Evolutionary conservation across 1,140 invertebrate species (phyloP), one percentile per base, ranked within the genome.

Genomic region (Procambarus virginalis): DNA sequence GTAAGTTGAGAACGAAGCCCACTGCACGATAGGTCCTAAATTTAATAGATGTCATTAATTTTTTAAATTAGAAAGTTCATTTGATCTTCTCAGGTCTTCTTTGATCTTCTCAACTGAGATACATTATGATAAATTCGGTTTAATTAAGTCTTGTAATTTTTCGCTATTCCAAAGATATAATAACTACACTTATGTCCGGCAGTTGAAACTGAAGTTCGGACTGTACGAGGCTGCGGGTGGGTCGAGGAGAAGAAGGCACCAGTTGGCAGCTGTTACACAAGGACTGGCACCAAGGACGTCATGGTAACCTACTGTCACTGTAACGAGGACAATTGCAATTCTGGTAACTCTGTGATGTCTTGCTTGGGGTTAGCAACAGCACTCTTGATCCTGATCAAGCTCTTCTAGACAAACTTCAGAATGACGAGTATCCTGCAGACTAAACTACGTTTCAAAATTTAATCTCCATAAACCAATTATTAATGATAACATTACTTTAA

Each of bases 111-210:
- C n/a, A n/a, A n/a, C n/a, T n/a, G n/a, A n/a, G n/a, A n/a, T n/a
- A n/a, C n/a, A n/a, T n/a, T n/a, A n/a, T n/a, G n/a, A n/a, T n/a
- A n/a, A n/a, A n/a, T n/a, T n/a, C n/a, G n/a, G n/a, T n/a, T n/a
- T n/a, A n/a, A n/a, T n/a, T 55, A 1, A 55, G 6, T 55, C 51
- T 55, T 55, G 51, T 9, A 55, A 9, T 6, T 6, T 12, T 55
- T 55, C 51, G 12, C 6, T 55, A 96, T 95, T 91, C 94, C 95
- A 64, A 96, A 97, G 93, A 96, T 95, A 95, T 95, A 96, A 96
- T 94, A 94, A 89, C 91, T 78, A 51, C 45, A 14, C 14, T 64
- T 14, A 64, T 64, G 4, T 64, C 49, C 70, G 48, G 12, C 83
- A 91, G 91, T 91, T 68, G 70, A 87, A 34, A 46, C 73, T 3